Evolutionary conservation across 2,797 vertebrate genomes (phyloP), one percentile per base, ranked within the genome.

Genomic region (Coracias cyanogaster): DNA sequence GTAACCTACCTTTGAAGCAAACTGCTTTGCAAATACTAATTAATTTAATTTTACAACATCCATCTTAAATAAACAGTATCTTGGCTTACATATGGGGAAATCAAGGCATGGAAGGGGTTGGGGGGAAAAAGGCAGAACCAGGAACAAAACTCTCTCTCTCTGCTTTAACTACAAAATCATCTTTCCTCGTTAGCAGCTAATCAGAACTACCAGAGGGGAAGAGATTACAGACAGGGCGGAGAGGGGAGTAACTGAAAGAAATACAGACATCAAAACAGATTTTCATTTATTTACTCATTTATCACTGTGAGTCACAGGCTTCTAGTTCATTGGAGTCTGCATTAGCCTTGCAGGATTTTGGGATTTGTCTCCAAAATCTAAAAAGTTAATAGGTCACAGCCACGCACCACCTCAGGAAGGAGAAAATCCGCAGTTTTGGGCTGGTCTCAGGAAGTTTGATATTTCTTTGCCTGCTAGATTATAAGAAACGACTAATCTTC

Each of bases 121-220:
- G 37, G 25, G 18, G 6, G 41, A 74, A 12, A 39, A 77, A 49
- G 4, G 15, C 45, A 89, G 55, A 91, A 80, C 29, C n/a, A 51
- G 64, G 72, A 85, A 90, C 22, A 81, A 87, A 83, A n/a, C 33
- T 35, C 12, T 70, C 46, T 79, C 83, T 54, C 55, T 73, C 60
- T 57, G 82, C 76, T 94, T 93, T 96, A 96, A 95, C 89, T 87
- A 48, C 86, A 87, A 85, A 94, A 82, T 73, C 89, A 95, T 90
- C 90, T 96, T 73, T 94, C 92, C 90, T 92, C 86, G 62, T 94
- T 91, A 97, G 90, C 89, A 85, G 79, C 86, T 96, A 91, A 96
- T 89, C 86, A 95, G 92, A 96, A 87, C 71, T 82, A 94, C 71
- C 81, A 87, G 91, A 97, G 94, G 86, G 81, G 89, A 89, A 96